Evolutionary conservation across 1,140 invertebrate species (phyloP).

Genomic region (Ceratina calcarata): DNA sequence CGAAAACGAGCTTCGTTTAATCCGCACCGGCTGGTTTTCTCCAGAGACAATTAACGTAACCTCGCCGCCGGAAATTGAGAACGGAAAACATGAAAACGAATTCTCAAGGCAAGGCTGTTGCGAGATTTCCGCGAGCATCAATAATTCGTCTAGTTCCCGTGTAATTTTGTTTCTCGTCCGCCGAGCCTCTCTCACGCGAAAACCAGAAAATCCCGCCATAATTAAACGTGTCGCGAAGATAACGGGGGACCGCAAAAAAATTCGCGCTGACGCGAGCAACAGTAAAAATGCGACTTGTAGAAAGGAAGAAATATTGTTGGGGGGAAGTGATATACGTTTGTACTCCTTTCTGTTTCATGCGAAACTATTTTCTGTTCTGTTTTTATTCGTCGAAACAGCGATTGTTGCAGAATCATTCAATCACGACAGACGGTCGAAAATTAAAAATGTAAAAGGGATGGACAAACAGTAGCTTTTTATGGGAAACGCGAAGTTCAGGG

Average conservation of each 20-base stretch:
- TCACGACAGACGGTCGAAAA: too few species aligned
- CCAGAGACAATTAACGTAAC: constrained; percentile 30
- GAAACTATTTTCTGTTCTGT: too few species aligned
- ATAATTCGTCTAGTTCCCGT: constrained; percentile 4
- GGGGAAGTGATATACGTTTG: not conserved
- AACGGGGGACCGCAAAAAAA: not conserved
- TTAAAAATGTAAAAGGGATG: too few species aligned
- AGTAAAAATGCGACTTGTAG: not conserved
- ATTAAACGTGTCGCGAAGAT: constrained; percentile 8
- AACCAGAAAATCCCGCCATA: not conserved
- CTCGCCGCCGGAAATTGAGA: constrained; percentile 16
- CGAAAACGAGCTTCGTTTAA: constrained; percentile 24
- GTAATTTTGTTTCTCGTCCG: not conserved
- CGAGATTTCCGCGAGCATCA: constrained; percentile 3
- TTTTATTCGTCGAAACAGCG: too few species aligned
- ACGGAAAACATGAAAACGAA: constrained; percentile 1
- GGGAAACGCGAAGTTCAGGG: not conserved
- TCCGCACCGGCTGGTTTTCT: constrained; percentile 16
- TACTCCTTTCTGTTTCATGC: too few species aligned
- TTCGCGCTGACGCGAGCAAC: not conserved
- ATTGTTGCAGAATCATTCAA: too few species aligned
- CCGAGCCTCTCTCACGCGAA: not conserved
- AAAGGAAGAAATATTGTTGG: not conserved
- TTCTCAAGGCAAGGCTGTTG: constrained; percentile 23
- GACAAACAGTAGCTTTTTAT: not conserved